These are phyloP conservation scores for Pomacea maculata DNA, from an alignment of 1,140 invertebrate species.

Conservation along the genomic window DNA sequence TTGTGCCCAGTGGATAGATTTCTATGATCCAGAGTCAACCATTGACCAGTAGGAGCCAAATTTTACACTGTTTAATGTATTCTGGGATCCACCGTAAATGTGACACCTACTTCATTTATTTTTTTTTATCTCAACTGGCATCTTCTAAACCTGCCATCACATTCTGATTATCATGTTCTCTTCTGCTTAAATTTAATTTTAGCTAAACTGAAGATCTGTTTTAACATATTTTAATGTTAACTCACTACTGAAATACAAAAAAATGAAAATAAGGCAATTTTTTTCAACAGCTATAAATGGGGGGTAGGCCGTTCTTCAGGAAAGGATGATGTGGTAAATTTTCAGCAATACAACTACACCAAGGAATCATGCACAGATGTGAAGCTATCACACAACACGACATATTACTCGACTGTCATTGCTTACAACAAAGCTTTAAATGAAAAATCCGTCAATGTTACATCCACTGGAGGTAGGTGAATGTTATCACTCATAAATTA, in stretches of 20 bases:
- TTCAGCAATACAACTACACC: constrained; percentile 15
- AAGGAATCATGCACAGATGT: constrained; percentile 31
- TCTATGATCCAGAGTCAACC: constrained; percentile 39
- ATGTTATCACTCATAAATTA: constrained; percentile 26
- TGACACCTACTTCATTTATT: too few relatives aligned
- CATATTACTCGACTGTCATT: constrained; percentile 42
- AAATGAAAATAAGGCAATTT: constrained; percentile 2
- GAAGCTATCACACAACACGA: constrained; percentile 34
- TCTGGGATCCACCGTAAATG: not conserved
- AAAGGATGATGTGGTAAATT: constrained; percentile 34
- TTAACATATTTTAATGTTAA: not conserved
- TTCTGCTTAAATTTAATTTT: not conserved
- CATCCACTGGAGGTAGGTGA: constrained; percentile 41
- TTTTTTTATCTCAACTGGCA: too few relatives aligned
- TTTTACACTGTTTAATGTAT: constrained; percentile 7
- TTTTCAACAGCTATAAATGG: constrained; percentile 34
- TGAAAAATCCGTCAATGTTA: constrained; percentile 25
- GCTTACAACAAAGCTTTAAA: constrained; percentile 45
- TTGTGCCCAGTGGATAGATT: constrained; percentile 39
- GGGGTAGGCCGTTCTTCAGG: constrained; percentile 32
- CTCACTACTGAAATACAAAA: not conserved
- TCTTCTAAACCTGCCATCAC: too few relatives aligned
- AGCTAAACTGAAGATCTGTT: not conserved
- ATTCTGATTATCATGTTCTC: not conserved
- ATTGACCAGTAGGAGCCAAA: constrained; percentile 32